phyloP scores from a whole-genome alignment of 1,140 invertebrate genomes.

The Ladona fulva region DNA sequence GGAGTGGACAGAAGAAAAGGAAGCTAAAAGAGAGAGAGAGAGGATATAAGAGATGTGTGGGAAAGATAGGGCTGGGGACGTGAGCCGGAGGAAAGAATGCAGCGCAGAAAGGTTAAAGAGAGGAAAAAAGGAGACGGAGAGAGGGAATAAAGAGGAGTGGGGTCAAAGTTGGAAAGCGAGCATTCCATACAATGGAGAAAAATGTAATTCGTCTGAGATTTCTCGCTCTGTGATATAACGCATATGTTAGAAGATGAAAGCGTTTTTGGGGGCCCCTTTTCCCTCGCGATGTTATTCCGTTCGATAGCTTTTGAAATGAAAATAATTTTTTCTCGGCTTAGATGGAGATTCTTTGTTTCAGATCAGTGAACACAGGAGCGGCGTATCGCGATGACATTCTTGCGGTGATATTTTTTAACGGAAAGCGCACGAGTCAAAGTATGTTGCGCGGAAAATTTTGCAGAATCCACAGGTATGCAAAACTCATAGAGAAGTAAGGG shows the following conservation, averaged over 20 bases:
- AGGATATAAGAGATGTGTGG: background rate
- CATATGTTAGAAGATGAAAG: constrained; percentile 7
- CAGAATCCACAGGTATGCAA: no score
- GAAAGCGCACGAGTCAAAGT: no score
- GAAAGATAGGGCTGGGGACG: background rate
- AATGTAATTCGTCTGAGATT: constrained; percentile 10
- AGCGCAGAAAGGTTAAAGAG: background rate
- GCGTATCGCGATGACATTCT: no score
- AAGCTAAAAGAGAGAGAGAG: background rate
- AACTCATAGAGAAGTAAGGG: no score
- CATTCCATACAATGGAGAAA: background rate
- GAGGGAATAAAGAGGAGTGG: background rate
- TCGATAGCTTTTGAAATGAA: background rate
- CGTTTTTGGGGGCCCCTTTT: background rate
- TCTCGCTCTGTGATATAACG: background rate
- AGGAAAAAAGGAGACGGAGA: background rate
- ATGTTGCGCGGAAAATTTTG: no score
- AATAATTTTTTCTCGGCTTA: no score
- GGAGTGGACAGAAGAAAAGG: background rate
- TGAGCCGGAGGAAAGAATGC: background rate
- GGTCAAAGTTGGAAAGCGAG: constrained; percentile 8
- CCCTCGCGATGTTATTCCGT: background rate
- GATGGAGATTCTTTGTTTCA: no score
- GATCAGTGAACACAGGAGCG: no score
- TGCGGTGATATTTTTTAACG: no score